Conservation (phyloP, 2,888 invertebrate species). For the Psylliodes chrysocephalus region DNA sequence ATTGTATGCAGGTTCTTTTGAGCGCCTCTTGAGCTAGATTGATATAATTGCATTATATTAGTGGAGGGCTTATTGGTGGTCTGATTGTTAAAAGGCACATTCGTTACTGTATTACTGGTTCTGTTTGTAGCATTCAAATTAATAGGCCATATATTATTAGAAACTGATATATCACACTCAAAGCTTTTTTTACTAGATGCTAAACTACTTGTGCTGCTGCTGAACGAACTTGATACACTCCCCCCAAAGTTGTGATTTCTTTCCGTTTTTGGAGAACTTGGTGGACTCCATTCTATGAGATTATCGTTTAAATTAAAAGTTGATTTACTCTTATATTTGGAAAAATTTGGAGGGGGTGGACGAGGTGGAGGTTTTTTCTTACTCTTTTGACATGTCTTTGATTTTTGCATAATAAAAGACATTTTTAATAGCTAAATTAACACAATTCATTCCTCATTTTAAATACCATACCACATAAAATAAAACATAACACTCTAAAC, state of each 20-base stretch:
- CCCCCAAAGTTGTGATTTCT: slow-evolving; percentile 56
- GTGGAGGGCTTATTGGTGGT: slow-evolving; percentile 1
- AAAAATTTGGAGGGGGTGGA: slow-evolving; percentile 74
- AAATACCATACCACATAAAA: too few relatives aligned
- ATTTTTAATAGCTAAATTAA: slow-evolving; percentile 22
- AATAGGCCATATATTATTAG: slow-evolving; percentile 61
- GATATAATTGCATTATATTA: slow-evolving; percentile 25
- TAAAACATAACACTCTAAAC: too few relatives aligned
- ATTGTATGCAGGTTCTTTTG: slow-evolving; percentile 1
- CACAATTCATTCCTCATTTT: too few relatives aligned
- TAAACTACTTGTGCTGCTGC: slow-evolving; percentile 67
- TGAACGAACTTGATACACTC: slow-evolving; percentile 61
- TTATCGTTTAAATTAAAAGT: slow-evolving; percentile 60
- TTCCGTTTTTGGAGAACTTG: slow-evolving; percentile 62
- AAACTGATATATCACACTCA: slow-evolving; percentile 69
- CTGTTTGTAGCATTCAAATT: slow-evolving; percentile 11
- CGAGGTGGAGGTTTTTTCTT: slow-evolving; percentile 79
- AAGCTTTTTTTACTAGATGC: slow-evolving; percentile 84
- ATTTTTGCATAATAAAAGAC: slow-evolving; percentile 44
- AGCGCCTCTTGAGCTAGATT: not conserved
- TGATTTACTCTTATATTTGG: slow-evolving; percentile 59
- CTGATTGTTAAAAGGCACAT: slow-evolving; percentile 19
- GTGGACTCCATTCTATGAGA: slow-evolving; percentile 67
- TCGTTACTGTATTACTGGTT: not conserved
- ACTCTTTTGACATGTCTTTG: slow-evolving; percentile 44